Evolutionary conservation across 2,113 vertebrate genomes (phyloP).

Genomic region (Synchiropus splendidus): DNA sequence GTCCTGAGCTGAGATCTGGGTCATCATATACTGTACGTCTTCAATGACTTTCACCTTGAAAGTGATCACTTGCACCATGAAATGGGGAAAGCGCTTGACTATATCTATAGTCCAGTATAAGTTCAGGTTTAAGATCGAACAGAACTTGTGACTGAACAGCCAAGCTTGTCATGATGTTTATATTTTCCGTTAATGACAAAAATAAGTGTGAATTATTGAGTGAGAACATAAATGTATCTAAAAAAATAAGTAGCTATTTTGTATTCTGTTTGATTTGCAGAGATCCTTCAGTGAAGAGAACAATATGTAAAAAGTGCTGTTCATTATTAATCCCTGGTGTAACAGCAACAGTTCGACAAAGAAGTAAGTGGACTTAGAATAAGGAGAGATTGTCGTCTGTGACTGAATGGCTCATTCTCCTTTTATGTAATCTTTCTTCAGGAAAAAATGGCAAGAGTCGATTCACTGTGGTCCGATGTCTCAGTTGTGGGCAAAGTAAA

Average conservation of each 20-base stretch:
- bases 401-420: not conserved
- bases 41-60: too few species aligned
- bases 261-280: slow-evolving; percentile 39
- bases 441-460: slow-evolving; percentile 41
- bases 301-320: slow-evolving; percentile 72
- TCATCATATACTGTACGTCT: too few species aligned
- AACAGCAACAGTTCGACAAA: slow-evolving; percentile 66
- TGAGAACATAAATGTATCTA: too few species aligned
- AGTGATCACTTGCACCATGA: too few species aligned
- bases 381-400: not conserved
- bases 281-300: slow-evolving; percentile 77
- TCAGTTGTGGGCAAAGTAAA: slow-evolving; percentile 66
- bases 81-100: too few species aligned
- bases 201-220: too few species aligned
- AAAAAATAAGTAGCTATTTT: not conserved
- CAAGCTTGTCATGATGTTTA: too few species aligned
- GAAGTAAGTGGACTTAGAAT: slow-evolving; percentile 41
- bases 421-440: slow-evolving; percentile 8
- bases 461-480: slow-evolving; percentile 62
- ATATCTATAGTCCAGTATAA: too few species aligned
- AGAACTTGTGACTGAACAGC: too few species aligned
- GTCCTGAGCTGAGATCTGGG: too few species aligned
- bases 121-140: too few species aligned
- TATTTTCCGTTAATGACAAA: too few species aligned
- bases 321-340: slow-evolving; percentile 70